Evolutionary conservation across 2,113 vertebrate species (phyloP).

Genomic region (Brachypteracias leptosomus): DNA sequence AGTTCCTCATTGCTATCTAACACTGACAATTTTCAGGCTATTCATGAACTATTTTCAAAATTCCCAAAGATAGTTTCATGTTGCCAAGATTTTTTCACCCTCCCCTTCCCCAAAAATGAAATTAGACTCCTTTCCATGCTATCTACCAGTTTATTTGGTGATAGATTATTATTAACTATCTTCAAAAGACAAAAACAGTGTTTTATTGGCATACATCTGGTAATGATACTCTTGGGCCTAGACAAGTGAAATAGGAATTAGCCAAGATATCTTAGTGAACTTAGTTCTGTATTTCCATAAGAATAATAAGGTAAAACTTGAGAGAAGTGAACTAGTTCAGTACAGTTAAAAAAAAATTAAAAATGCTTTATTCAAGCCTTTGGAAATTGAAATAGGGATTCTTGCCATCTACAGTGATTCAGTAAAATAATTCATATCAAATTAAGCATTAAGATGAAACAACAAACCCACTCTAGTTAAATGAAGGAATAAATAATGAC

Average conservation of each 20-base stretch:
- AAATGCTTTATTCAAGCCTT: not conserved
- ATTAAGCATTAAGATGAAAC: not conserved
- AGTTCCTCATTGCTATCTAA: not conserved
- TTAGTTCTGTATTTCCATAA: not conserved
- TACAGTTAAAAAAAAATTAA: not conserved
- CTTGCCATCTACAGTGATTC: not conserved
- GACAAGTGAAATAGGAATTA: not conserved
- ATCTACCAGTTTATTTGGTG: not conserved
- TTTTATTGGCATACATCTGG: not conserved
- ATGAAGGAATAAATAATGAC: not conserved
- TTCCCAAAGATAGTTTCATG: not conserved
- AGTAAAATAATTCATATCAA: not conserved
- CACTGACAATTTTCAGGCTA: not conserved
- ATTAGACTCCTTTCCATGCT: constrained; percentile 1
- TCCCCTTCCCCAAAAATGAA: not conserved
- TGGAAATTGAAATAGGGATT: not conserved
- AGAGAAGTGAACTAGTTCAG: not conserved
- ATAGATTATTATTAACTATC: not conserved
- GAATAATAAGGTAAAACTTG: not conserved
- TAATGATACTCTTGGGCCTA: not conserved
- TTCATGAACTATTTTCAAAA: constrained; percentile 9
- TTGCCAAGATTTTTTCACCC: not conserved
- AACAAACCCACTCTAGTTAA: not conserved
- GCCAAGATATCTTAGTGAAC: not conserved
- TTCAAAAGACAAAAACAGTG: constrained; percentile 15